Evolutionary conservation across 2,888 invertebrate genomes (phyloP).

Genomic region (Ennomos quercinarius): DNA sequence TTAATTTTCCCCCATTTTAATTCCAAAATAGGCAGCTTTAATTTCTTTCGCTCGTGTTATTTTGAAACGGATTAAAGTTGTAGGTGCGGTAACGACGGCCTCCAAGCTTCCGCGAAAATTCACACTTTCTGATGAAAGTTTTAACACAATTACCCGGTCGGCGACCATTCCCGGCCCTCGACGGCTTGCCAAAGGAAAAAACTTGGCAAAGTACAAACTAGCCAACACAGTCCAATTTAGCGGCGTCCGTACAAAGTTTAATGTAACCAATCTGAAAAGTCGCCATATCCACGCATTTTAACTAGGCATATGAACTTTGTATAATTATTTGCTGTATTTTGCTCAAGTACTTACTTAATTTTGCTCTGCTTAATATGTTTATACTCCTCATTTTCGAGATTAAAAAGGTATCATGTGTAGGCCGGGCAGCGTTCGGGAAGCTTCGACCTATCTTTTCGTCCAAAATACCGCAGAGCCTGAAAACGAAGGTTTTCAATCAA

Average conservation of each 20-base stretch:
- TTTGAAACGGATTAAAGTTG: slow-evolving; percentile 77
- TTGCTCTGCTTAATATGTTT: slow-evolving; percentile 21
- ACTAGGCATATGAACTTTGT: slow-evolving; percentile 54
- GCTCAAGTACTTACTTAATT: slow-evolving; percentile 14
- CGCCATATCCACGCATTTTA: slow-evolving; percentile 71
- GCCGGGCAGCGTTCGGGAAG: no score
- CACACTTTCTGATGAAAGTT: slow-evolving; percentile 83
- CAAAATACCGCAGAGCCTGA: no score
- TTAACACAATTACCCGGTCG: slow-evolving; percentile 83
- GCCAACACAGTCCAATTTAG: slow-evolving; percentile 81
- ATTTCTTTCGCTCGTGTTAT: slow-evolving; percentile 56
- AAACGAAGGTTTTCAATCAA: no score
- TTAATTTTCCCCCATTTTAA: slow-evolving; percentile 34
- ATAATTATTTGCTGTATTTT: slow-evolving; percentile 18
- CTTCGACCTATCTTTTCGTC: no score
- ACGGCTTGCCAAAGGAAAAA: slow-evolving; percentile 76
- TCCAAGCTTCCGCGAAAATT: slow-evolving; percentile 73
- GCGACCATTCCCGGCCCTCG: slow-evolving; percentile 74
- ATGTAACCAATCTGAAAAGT: slow-evolving; percentile 81
- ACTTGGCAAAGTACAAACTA: slow-evolving; percentile 83
- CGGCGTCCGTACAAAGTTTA: slow-evolving; percentile 81
- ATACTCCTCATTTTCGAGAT: slow-evolving; percentile 10
- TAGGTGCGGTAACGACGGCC: slow-evolving; percentile 63
- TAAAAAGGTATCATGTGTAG: slow-evolving; percentile 3
- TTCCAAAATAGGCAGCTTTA: slow-evolving; percentile 47